These are phyloP conservation scores for Nautilus pompilius DNA, from an alignment of 1,140 invertebrate species.

Conservation along the genomic window DNA sequence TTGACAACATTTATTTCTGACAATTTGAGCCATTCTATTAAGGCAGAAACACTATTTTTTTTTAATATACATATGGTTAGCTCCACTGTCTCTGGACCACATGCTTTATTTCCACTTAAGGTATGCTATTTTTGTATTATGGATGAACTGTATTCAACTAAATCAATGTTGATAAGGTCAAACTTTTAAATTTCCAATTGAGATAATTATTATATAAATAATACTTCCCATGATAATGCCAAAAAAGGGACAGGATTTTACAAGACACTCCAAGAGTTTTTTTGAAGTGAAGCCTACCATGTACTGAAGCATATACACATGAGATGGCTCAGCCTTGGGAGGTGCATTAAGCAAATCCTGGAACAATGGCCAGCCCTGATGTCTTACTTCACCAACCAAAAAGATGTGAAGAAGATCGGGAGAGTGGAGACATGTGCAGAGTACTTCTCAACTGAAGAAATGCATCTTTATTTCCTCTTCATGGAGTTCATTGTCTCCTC, in stretches of 20 bases:
- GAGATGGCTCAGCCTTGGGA: slow-evolving; percentile 20
- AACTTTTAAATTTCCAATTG: too few relatives aligned
- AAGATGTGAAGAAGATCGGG: slow-evolving; percentile 11
- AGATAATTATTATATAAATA: too few relatives aligned
- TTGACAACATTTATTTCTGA: too few relatives aligned
- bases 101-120: too few relatives aligned
- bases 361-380: slow-evolving; percentile 16
- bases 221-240: too few relatives aligned
- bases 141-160: too few relatives aligned
- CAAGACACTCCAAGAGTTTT: slow-evolving; percentile 13
- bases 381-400: slow-evolving; percentile 13
- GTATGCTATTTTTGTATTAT: too few relatives aligned
- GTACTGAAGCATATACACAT: slow-evolving; percentile 23
- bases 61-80: too few relatives aligned
- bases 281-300: slow-evolving; percentile 13
- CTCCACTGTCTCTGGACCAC: too few relatives aligned
- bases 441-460: background rate
- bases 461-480: slow-evolving; percentile 13
- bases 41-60: too few relatives aligned
- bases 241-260: slow-evolving; percentile 14
- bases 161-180: too few relatives aligned
- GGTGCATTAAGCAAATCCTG: slow-evolving; percentile 10
- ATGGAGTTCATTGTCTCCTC: slow-evolving; percentile 9
- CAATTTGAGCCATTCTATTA: too few relatives aligned
- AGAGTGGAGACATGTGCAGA: background rate